Percentiles rank a stretch among this genome's conserved stretches.
Conservation (phyloP, 2,888 invertebrate genomes). For the Metacarcinus magister region DNA sequence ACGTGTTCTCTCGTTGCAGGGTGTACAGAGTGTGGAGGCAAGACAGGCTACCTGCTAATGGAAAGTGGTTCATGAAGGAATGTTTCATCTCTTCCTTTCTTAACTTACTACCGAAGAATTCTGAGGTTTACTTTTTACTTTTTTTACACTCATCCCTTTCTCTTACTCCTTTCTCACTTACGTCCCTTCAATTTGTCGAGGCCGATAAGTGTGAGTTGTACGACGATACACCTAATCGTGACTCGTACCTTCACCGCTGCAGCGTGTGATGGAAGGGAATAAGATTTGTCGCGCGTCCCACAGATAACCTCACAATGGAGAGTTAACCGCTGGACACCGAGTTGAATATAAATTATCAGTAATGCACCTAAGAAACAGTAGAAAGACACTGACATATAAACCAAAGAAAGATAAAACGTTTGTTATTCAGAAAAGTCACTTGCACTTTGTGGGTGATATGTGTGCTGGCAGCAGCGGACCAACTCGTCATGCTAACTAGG, state of each 20-base stretch:
- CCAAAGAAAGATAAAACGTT: background rate
- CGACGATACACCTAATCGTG: background rate
- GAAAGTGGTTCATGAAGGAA: background rate
- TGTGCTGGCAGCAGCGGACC: background rate
- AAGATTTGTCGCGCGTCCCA: background rate
- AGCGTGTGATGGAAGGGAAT: background rate
- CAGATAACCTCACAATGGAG: background rate
- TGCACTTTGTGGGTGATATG: background rate
- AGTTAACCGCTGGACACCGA: background rate
- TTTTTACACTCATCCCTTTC: conserved; percentile 3
- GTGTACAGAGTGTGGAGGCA: background rate
- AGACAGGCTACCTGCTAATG: background rate
- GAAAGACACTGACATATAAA: background rate
- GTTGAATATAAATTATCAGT: background rate
- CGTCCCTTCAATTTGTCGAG: background rate
- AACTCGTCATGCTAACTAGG: background rate
- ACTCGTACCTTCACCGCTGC: background rate
- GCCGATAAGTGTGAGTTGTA: background rate
- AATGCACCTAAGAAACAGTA: background rate
- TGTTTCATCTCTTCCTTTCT: conserved; percentile 15
- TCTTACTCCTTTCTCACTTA: background rate
- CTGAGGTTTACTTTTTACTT: background rate
- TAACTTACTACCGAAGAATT: background rate
- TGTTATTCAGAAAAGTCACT: background rate
- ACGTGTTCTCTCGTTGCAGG: background rate